These are phyloP conservation scores for Lindbergichthys nudifrons DNA, from an alignment of 2,797 vertebrate genomes.

Conservation along the genomic window DNA sequence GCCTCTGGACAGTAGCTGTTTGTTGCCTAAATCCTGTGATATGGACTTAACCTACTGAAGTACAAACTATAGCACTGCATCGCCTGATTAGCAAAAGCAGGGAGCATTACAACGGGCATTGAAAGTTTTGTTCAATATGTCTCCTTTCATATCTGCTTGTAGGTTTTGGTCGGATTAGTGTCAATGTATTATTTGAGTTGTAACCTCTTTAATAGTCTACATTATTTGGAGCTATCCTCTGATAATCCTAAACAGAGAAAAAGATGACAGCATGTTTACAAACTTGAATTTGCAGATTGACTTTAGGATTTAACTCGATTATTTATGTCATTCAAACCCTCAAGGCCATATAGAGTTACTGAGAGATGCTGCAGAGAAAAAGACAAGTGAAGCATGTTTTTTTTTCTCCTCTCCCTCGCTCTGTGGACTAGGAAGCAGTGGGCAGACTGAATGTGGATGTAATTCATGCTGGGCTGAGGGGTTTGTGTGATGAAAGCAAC, in stretches of 20 bases:
- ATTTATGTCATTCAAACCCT: conserved; percentile 82
- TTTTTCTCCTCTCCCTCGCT: conserved; percentile 66
- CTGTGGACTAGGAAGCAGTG: conserved; percentile 90
- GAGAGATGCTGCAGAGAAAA: conserved; percentile 78
- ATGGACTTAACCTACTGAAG: conserved; percentile 59
- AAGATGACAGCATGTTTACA: conserved; percentile 73
- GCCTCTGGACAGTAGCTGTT: conserved; percentile 65
- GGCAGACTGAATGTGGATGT: conserved; percentile 96
- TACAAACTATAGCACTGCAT: conserved; percentile 29
- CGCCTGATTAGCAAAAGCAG: conserved; percentile 36
- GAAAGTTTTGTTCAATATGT: conserved; percentile 37
- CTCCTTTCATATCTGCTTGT: conserved; percentile 44
- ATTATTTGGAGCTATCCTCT: conserved; percentile 67
- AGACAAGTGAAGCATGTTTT: conserved; percentile 90
- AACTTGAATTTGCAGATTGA: conserved; percentile 78
- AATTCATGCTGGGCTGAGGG: conserved; percentile 99
- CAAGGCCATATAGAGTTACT: conserved; percentile 69
- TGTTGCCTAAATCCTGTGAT: conserved; percentile 70
- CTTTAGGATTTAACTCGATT: conserved; percentile 82
- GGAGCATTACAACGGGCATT: conserved; percentile 21
- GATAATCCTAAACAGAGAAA: conserved; percentile 76
- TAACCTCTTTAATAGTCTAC: conserved; percentile 67
- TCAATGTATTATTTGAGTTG: conserved; percentile 57
- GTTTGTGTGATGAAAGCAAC: conserved; percentile 99
- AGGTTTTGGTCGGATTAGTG: conserved; percentile 61